Evolutionary conservation across 2,113 vertebrate species (phyloP).

Genomic region (Apaloderma vittatum): DNA sequence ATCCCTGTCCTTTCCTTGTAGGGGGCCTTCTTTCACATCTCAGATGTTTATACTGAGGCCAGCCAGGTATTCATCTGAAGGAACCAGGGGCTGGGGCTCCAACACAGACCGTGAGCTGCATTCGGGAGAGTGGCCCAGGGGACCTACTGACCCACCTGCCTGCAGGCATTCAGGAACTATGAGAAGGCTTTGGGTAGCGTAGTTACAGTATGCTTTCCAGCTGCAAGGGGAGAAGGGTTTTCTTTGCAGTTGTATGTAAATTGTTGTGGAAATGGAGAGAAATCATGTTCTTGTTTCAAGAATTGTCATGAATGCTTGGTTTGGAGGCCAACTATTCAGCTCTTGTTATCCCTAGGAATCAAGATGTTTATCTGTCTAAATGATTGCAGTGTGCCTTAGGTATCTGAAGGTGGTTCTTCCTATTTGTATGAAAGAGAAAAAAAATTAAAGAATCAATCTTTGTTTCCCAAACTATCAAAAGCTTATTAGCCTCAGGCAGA

Average conservation of each 20-base stretch:
- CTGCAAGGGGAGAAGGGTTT: not conserved
- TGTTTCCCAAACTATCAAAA: constrained; percentile 42
- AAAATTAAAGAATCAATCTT: not conserved
- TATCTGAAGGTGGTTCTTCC: constrained; percentile 51
- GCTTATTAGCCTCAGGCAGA: constrained; percentile 1
- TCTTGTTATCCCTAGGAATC: constrained; percentile 42
- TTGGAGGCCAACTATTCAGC: constrained; percentile 47
- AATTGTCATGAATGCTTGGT: not conserved
- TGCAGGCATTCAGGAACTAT: rapidly evolving
- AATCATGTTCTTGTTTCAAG: not conserved
- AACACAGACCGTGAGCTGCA: not conserved
- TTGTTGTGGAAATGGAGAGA: constrained; percentile 33
- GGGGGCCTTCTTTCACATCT: not conserved
- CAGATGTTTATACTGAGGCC: not conserved
- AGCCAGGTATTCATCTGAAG: not conserved
- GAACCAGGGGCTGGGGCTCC: rapidly evolving
- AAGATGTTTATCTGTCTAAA: constrained; percentile 55
- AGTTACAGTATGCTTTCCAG: not conserved
- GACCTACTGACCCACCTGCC: not conserved
- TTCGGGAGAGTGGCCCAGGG: not conserved
- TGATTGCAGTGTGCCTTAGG: constrained; percentile 39
- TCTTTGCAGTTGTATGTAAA: constrained; percentile 13
- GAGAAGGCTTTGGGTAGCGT: not conserved
- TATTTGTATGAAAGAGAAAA: not conserved
- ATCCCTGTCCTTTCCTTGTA: not conserved